Evolutionary conservation across 2,797 vertebrate genomes (phyloP), one percentile per base, ranked within the genome.

Genomic region (Pseudopleuronectes americanus): DNA sequence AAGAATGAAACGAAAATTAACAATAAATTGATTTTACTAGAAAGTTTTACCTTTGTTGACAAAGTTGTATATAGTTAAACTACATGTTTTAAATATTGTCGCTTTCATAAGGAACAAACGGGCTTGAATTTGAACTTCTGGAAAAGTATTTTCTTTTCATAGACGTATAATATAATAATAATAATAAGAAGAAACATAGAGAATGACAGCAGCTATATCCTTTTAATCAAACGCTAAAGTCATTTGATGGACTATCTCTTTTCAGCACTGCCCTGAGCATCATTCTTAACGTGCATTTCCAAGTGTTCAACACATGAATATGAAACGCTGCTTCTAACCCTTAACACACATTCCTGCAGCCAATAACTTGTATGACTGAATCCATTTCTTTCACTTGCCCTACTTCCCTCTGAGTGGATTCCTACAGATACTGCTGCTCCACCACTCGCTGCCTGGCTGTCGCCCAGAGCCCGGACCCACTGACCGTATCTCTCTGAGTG

Each of bases 361-460:
- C 66, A 67, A 9, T 68, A 65, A 68, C 58, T 43, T 23, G 17
- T 57, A 36, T 64, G 51, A 76, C 60, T 84, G 59, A 17, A 69
- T 70, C 55, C 23, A 47, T 53, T 57, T 69, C 71, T 74, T 69
- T 65, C 45, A 48, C 45, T n/a, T 81, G 82, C 24, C 74, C 70
- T 75, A 81, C 76, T 87, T 86, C 81, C 63, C 51, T 22, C 53
- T 61, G 36, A 43, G 33, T 21, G 41, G 57, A 59, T 45, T 43
- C 31, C 33, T 13, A 14, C 55, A 21, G n/a, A 38, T 57, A 7
- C 55, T 26, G 14, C 26, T 33, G 24, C 6, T 6, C 24, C 0
- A 5, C 76, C 77, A 45, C 23, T 31, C 16, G 75, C 19, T 60
- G 75, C 19, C 62, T 57, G 69, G 57, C 63, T 8, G 1, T 51